Conservation (phyloP, 2,797 vertebrate species). For the Discoglossus pictus region DNA sequence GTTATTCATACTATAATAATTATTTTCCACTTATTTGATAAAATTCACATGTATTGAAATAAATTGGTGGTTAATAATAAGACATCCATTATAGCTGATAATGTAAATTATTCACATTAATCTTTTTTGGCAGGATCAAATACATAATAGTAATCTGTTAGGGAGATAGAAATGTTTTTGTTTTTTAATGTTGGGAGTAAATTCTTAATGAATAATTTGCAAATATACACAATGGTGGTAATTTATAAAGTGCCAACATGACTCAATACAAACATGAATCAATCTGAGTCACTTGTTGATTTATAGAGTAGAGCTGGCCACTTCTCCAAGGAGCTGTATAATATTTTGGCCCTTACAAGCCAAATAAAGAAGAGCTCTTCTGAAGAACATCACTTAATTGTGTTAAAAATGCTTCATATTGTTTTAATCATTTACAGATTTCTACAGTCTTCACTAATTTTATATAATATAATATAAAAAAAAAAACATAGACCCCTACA, state of each 20-base stretch:
- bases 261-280: slow-evolving; percentile 7
- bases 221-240: slow-evolving; percentile 7
- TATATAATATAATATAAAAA: no score
- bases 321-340: slow-evolving; percentile 4
- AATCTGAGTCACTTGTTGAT: slow-evolving; percentile 24
- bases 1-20: no score
- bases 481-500: no score
- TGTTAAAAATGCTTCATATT: no score
- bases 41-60: no score
- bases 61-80: no score
- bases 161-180: neutral
- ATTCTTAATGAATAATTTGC: slow-evolving; percentile 25
- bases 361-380: no score
- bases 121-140: neutral
- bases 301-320: slow-evolving; percentile 12
- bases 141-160: slow-evolving; percentile 1
- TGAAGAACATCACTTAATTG: no score
- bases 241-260: slow-evolving; percentile 29
- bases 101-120: slow-evolving; percentile 18
- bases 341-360: neutral
- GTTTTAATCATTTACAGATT: no score
- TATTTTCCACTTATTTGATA: no score
- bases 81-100: no score
- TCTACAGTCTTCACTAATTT: no score
- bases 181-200: slow-evolving; percentile 4